Conservation (phyloP, 2,797 vertebrate species). For the Danio choprae region DNA sequence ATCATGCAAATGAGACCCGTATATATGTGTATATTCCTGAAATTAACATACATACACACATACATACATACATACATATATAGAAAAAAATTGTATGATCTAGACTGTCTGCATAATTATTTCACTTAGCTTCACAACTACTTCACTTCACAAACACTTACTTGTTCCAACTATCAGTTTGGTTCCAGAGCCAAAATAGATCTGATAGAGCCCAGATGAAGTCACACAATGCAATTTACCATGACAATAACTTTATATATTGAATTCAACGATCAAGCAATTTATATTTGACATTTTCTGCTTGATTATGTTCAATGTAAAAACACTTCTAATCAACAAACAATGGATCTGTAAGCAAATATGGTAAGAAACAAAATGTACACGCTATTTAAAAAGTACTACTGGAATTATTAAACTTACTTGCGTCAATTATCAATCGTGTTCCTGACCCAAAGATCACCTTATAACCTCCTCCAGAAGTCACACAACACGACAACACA, state of each 20-base stretch:
- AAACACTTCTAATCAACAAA: background rate
- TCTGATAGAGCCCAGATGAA: slow-evolving; percentile 1
- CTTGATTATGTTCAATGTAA: background rate
- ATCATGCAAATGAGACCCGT: no score
- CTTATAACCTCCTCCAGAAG: slow-evolving; percentile 34
- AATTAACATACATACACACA: no score
- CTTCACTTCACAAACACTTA: no score
- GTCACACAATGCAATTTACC: slow-evolving; percentile 56
- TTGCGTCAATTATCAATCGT: slow-evolving; percentile 48
- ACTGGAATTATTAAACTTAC: slow-evolving; percentile 56
- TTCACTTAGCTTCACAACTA: no score
- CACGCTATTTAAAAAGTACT: background rate
- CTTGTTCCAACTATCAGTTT: slow-evolving; percentile 54
- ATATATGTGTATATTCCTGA: no score
- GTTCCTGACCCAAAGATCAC: slow-evolving; percentile 61
- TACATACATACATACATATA: no score
- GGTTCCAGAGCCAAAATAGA: slow-evolving; percentile 63
- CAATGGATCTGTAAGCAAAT: background rate
- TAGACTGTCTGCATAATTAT: no score
- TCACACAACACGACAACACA: slow-evolving; percentile 59
- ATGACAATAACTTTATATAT: slow-evolving; percentile 11
- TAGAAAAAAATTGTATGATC: no score
- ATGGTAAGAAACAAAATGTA: background rate
- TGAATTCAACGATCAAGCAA: background rate
- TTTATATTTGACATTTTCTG: background rate